Evolutionary conservation across 2,113 vertebrate genomes (phyloP), one percentile per base, ranked within the genome.

Genomic region (Philantomba maxwellii): DNA sequence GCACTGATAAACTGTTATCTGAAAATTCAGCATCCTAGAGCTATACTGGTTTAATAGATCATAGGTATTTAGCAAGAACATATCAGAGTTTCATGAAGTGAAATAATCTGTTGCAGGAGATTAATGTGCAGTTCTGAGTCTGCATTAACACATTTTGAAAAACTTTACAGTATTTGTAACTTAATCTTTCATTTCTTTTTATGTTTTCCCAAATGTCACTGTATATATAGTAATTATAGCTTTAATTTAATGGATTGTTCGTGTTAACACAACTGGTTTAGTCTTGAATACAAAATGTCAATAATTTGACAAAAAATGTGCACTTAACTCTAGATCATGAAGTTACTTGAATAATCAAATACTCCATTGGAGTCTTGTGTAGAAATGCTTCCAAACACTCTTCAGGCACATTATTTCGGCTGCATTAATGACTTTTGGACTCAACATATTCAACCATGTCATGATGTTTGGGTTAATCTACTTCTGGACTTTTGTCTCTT

Each of bases 71-170:
- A 60, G 21, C 43, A 91, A 33, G 75, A 94, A 91, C 13, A 5
- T 57, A 93, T 16, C 39, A 49, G 26, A 80, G 10, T 36, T 60
- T 1, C 36, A 88, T 66, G 83, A 95, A 95, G 45, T 55, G 82
- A 97, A 93, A 93, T 89, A 96, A 94, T 84, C 19, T 95, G 26
- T 62, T 95, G 15, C 70, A 73, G 45, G 43, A 96, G 19, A 93
- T 70, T 70, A 90, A 94, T 60, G 23, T 85, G 25, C 5, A 88
- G 15, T 92, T 97, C 66, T 85, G 23, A 95, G 43, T 75, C 85
- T 62, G 49, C 14, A 81, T 83, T 84, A 92, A 92, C 53, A 89
- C 17, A 55, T 30, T 94, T 95, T 51, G 14, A 86, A 43, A 95
- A 75, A 89, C 28, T 78, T 94, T 92, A 96, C 95, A 84, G 66